Conservation (phyloP, 2,113 vertebrate genomes). For the Oreotrochilus melanogaster region DNA sequence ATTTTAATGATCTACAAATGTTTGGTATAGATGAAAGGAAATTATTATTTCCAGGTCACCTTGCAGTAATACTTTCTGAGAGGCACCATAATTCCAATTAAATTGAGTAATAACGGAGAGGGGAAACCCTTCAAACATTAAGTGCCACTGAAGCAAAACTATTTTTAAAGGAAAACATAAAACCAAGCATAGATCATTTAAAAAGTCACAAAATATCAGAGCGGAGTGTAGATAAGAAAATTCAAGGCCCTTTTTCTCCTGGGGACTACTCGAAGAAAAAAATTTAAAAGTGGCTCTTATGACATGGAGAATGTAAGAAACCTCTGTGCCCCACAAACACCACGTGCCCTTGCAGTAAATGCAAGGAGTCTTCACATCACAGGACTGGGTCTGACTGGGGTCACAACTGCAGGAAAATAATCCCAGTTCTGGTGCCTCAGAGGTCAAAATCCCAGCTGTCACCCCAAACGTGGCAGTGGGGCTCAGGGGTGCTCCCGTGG, state of each 20-base stretch:
- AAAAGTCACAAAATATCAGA: background rate
- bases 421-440: background rate
- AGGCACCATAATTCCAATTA: constrained; percentile 65
- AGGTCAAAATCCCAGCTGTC: background rate
- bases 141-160: background rate
- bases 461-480: background rate
- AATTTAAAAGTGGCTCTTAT: rapidly evolving
- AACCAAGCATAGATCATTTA: background rate
- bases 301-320: rapidly evolving
- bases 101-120: constrained; percentile 6
- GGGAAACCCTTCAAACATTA: background rate
- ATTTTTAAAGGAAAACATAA: background rate
- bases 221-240: background rate
- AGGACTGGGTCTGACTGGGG: background rate
- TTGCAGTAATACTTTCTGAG: constrained; percentile 63
- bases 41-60: constrained; percentile 64
- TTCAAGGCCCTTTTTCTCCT: background rate
- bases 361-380: background rate
- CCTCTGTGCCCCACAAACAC: background rate
- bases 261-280: background rate
- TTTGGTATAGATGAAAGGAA: constrained; percentile 66
- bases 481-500: rapidly evolving
- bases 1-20: constrained; percentile 65
- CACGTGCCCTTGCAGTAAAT: rapidly evolving
- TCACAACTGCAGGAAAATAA: background rate